Percentiles rank a stretch among this genome's conserved stretches.
These are phyloP conservation scores for Hippoglossus hippoglossus DNA, from an alignment of 2,797 vertebrate species.

Conservation along the genomic window DNA sequence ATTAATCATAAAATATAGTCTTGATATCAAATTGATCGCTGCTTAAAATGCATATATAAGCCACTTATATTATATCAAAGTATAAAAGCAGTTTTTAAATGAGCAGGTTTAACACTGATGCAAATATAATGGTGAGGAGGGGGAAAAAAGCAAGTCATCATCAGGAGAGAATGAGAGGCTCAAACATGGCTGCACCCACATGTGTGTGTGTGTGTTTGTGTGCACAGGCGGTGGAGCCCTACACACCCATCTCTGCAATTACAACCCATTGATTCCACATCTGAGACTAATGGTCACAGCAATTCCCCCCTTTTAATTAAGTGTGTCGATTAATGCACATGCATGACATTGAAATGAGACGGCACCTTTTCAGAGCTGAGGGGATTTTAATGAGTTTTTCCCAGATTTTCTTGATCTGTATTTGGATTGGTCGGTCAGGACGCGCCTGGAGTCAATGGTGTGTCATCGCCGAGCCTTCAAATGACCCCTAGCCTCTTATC, in stretches of 20 bases:
- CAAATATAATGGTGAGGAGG: slow-evolving; percentile 44
- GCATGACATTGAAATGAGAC: slow-evolving; percentile 4
- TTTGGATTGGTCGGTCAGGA: slow-evolving; percentile 17
- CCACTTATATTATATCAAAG: not conserved
- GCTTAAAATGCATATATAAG: not conserved
- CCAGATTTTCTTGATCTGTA: slow-evolving; percentile 10
- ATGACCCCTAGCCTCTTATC: slow-evolving; percentile 42
- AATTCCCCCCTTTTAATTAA: slow-evolving; percentile 43
- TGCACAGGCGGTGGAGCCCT: slow-evolving; percentile 43
- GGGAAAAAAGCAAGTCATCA: slow-evolving; percentile 80
- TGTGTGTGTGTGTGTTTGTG: slow-evolving; percentile 42
- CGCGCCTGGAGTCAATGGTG: slow-evolving; percentile 35
- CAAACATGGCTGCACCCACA: slow-evolving; percentile 80
- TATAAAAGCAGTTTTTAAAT: not conserved
- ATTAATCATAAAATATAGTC: not conserved
- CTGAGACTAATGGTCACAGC: slow-evolving; percentile 31
- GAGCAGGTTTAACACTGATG: slow-evolving; percentile 12
- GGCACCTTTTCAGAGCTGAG: slow-evolving; percentile 12
- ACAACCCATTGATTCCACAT: slow-evolving; percentile 59
- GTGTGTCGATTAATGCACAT: slow-evolving; percentile 39
- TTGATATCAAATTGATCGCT: not conserved
- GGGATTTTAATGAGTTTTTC: not conserved
- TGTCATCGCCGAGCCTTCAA: slow-evolving; percentile 42
- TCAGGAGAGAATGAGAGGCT: slow-evolving; percentile 65
- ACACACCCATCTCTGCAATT: slow-evolving; percentile 73